Conservation (phyloP, 2,113 vertebrate species). For the Pipra filicauda region DNA sequence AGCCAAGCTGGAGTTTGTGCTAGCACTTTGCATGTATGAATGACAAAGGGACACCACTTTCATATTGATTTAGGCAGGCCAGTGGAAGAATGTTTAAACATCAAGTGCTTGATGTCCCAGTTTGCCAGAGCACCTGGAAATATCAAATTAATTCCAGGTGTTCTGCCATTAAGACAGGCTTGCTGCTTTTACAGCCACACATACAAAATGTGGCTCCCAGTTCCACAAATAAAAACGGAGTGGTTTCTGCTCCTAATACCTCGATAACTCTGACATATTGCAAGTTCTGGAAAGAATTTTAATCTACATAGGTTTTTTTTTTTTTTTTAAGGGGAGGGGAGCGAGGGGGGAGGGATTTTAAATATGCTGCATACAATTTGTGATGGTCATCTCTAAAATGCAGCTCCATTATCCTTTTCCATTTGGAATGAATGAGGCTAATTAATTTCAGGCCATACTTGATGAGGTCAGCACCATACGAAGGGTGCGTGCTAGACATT, state of each 20-base stretch:
- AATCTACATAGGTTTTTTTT: constrained; percentile 69
- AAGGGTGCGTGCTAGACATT: constrained; percentile 82
- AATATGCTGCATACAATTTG: constrained; percentile 79
- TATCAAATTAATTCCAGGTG: constrained; percentile 66
- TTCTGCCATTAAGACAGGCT: constrained; percentile 31
- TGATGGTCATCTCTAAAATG: constrained; percentile 81
- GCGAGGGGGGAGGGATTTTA: constrained; percentile 43
- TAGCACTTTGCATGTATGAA: constrained; percentile 45
- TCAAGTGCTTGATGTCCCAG: constrained; percentile 20
- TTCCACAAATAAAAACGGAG: constrained; percentile 28
- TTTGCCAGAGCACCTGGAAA: constrained; percentile 68
- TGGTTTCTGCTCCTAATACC: constrained; percentile 31
- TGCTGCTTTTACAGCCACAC: constrained; percentile 31
- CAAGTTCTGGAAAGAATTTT: constrained; percentile 74
- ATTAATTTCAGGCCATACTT: constrained; percentile 87
- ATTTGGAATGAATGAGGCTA: constrained; percentile 85
- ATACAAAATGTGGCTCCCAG: constrained; percentile 3
- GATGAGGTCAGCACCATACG: constrained; percentile 84
- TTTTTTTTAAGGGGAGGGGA: constrained; percentile 23
- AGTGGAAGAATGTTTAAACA: constrained; percentile 40
- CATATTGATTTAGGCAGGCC: constrained; percentile 40
- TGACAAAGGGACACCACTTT: constrained; percentile 53
- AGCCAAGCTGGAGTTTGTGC: constrained; percentile 63
- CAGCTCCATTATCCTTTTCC: constrained; percentile 80
- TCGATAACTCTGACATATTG: constrained; percentile 66